Conservation (phyloP, 1,140 invertebrate genomes). For the Aphelinus atriplicis region DNA sequence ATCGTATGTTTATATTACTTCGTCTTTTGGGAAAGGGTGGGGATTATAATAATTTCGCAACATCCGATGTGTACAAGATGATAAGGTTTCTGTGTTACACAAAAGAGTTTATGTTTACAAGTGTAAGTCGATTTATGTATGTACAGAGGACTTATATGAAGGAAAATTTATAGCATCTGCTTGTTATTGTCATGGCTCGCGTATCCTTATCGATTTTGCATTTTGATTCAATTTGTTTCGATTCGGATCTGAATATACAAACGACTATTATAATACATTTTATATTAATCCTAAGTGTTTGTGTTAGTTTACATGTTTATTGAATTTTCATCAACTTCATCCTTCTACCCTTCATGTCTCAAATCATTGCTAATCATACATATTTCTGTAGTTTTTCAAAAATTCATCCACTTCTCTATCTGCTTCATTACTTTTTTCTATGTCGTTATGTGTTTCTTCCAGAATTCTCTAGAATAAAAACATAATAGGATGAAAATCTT, state of each 20-base stretch:
- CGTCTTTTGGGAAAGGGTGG: constrained; percentile 11
- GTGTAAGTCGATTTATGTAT: constrained; percentile 47
- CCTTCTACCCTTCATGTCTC: constrained; percentile 10
- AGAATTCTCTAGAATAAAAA: not conserved
- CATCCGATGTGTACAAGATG: constrained; percentile 41
- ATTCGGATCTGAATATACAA: constrained; percentile 52
- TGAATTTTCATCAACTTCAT: constrained; percentile 26
- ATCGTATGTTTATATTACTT: constrained; percentile 24
- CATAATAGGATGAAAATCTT: no score
- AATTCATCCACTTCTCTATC: constrained; percentile 32
- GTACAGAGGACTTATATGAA: constrained; percentile 54
- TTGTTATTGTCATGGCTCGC: constrained; percentile 56
- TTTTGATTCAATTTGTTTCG: constrained; percentile 50
- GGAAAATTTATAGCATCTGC: constrained; percentile 53
- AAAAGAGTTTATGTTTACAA: constrained; percentile 37
- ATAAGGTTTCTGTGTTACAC: constrained; percentile 29
- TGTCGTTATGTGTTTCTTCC: constrained; percentile 15
- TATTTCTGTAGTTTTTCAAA: constrained; percentile 18
- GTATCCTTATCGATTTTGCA: constrained; percentile 51
- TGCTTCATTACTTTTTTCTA: constrained; percentile 16
- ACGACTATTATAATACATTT: constrained; percentile 63
- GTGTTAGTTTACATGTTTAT: constrained; percentile 44
- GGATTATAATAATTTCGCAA: constrained; percentile 33
- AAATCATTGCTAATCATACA: not conserved
- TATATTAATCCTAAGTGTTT: constrained; percentile 61